Conservation (phyloP, 2,113 vertebrate genomes). For the Galbula dea region DNA sequence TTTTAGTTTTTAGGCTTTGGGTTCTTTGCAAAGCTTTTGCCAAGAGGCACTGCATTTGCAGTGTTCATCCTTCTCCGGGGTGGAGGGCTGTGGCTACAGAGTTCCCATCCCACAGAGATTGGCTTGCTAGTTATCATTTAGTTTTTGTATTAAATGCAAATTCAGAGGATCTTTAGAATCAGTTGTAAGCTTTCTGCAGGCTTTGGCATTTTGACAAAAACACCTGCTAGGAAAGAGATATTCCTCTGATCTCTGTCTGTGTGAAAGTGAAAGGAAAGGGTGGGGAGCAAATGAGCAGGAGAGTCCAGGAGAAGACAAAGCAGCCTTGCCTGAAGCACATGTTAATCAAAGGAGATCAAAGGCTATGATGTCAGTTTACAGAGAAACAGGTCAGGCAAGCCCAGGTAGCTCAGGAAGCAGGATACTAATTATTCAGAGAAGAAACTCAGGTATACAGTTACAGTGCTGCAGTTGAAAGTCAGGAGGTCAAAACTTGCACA, state of each 20-base stretch:
- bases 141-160: neutral
- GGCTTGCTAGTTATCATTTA: neutral
- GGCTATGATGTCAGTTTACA: slow-evolving; percentile 79
- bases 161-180: neutral
- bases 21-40: neutral
- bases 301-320: slow-evolving; percentile 66
- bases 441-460: slow-evolving; percentile 75
- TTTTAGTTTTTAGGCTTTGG: neutral
- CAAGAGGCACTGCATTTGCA: rapidly evolving
- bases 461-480: slow-evolving; percentile 56
- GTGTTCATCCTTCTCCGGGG: rapidly evolving
- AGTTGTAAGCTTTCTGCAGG: neutral
- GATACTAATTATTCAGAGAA: slow-evolving; percentile 75
- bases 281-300: neutral
- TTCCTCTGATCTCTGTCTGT: neutral
- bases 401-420: slow-evolving; percentile 80
- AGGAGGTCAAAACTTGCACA: slow-evolving; percentile 71
- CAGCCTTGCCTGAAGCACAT: slow-evolving; percentile 56
- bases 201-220: neutral
- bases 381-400: slow-evolving; percentile 92
- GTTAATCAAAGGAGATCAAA: slow-evolving; percentile 74
- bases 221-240: neutral
- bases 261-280: slow-evolving; percentile 43
- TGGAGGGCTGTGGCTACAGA: neutral
- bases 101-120: neutral